phyloP scores from a whole-genome alignment of 2,113 vertebrate species.

The Arizona elegans region DNA sequence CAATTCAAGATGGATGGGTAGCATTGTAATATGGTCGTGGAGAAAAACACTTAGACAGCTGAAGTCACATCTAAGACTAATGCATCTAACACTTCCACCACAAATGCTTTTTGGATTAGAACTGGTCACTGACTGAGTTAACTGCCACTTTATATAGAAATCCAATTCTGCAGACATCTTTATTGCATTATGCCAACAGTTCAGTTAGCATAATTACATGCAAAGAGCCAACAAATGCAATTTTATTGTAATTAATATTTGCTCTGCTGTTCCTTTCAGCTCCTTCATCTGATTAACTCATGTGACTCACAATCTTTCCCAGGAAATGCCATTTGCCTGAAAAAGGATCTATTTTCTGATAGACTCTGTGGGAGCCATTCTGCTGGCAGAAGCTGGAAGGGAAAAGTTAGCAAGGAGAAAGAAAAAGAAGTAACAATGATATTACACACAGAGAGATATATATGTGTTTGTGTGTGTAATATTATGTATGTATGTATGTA shows the following conservation, averaged over 20 bases:
- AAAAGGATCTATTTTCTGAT: slow-evolving; percentile 21
- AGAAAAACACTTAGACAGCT: slow-evolving; percentile 1
- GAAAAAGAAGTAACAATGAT: slow-evolving; percentile 37
- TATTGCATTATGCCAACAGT: slow-evolving; percentile 67
- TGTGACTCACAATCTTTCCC: slow-evolving; percentile 65
- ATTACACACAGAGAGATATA: background rate
- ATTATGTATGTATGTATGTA: no score
- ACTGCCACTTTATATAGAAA: slow-evolving; percentile 53
- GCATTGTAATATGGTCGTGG: background rate
- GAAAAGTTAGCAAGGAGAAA: background rate
- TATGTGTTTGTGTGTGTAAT: no score
- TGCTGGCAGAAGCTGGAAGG: background rate
- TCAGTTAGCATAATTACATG: slow-evolving; percentile 73
- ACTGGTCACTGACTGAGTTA: slow-evolving; percentile 43
- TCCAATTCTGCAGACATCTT: slow-evolving; percentile 52
- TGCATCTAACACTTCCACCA: background rate
- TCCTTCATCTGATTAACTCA: slow-evolving; percentile 74
- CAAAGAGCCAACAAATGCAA: slow-evolving; percentile 72
- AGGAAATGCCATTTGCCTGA: slow-evolving; percentile 51
- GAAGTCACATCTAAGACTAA: slow-evolving; percentile 14
- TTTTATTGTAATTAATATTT: slow-evolving; percentile 71
- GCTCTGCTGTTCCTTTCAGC: slow-evolving; percentile 63
- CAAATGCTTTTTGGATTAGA: slow-evolving; percentile 17
- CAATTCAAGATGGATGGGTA: background rate
- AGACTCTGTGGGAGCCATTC: slow-evolving; percentile 28